Evolutionary conservation across 2,113 vertebrate genomes (phyloP).

Genomic region (Corythoichthys haematopterus): DNA sequence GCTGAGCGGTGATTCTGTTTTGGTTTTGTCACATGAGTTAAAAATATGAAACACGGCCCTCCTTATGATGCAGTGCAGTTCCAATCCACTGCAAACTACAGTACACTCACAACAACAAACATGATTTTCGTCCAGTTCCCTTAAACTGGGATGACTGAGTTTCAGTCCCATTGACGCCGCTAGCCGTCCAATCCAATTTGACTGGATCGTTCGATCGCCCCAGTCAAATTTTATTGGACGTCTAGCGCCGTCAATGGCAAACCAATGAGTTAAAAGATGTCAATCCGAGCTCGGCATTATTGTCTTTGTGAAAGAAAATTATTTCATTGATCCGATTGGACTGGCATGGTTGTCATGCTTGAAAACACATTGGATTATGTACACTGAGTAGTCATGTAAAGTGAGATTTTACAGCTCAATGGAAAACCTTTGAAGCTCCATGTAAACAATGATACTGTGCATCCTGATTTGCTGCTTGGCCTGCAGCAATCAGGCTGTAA

Average conservation of each 20-base stretch:
- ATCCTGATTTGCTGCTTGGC: not conserved
- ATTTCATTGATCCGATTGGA: not conserved
- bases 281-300: not conserved
- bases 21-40: not conserved
- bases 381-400: not conserved
- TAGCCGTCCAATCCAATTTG: too few species aligned
- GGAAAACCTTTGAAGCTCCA: slow-evolving; percentile 1
- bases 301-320: not conserved
- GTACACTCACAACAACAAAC: not conserved
- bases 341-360: not conserved
- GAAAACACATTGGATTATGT: not conserved
- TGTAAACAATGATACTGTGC: slow-evolving; percentile 1
- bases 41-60: not conserved
- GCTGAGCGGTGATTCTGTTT: not conserved
- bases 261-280: not conserved
- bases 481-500: not conserved
- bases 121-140: not conserved
- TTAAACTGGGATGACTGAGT: too few species aligned
- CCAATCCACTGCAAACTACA: not conserved
- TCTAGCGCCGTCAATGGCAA: too few species aligned
- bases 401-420: not conserved
- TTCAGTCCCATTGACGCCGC: too few species aligned
- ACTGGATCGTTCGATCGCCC: too few species aligned
- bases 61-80: slow-evolving; percentile 6
- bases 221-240: too few species aligned